A percentile compares a stretch with the other conserved stretches of the same genome.
phyloP scores from a whole-genome alignment of 2,113 vertebrate genomes.

The human (Homo sapiens) region DNA sequence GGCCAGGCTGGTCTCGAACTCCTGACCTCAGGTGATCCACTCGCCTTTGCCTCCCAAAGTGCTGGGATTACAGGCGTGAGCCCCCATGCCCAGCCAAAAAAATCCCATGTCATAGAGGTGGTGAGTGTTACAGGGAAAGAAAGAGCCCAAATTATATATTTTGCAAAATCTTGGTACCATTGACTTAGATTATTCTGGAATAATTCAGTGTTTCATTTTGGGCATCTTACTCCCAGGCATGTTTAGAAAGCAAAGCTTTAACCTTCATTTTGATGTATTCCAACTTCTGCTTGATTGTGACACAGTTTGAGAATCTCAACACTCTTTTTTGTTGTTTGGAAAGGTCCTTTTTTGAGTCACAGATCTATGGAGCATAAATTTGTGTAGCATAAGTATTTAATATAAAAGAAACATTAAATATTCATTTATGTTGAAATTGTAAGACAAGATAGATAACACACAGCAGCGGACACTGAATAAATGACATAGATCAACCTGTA shows the following conservation, averaged over 20 bases:
- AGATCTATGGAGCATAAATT: slow-evolving; percentile 44
- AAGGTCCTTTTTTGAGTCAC: slow-evolving; percentile 21
- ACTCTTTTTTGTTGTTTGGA: slow-evolving; percentile 26
- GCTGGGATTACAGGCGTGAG: no score
- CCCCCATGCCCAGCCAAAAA: background rate
- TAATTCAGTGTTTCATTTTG: background rate
- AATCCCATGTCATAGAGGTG: background rate
- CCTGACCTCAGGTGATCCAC: no score
- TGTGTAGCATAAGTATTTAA: slow-evolving; percentile 70
- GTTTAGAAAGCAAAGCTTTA: background rate
- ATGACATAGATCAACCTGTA: background rate
- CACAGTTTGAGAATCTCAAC: background rate
- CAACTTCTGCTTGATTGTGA: slow-evolving; percentile 35
- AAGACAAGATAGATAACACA: slow-evolving; percentile 39
- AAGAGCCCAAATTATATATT: background rate
- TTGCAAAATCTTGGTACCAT: background rate
- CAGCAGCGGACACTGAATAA: background rate
- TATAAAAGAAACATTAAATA: slow-evolving; percentile 71
- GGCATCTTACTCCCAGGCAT: background rate
- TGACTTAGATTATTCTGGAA: background rate
- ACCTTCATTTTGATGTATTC: background rate
- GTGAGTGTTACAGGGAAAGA: background rate
- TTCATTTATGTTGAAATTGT: slow-evolving; percentile 68
- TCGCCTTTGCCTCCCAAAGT: no score
- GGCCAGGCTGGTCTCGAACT: no score